phyloP scores from a whole-genome alignment of 2,113 vertebrate species.

The Chionis minor region DNA sequence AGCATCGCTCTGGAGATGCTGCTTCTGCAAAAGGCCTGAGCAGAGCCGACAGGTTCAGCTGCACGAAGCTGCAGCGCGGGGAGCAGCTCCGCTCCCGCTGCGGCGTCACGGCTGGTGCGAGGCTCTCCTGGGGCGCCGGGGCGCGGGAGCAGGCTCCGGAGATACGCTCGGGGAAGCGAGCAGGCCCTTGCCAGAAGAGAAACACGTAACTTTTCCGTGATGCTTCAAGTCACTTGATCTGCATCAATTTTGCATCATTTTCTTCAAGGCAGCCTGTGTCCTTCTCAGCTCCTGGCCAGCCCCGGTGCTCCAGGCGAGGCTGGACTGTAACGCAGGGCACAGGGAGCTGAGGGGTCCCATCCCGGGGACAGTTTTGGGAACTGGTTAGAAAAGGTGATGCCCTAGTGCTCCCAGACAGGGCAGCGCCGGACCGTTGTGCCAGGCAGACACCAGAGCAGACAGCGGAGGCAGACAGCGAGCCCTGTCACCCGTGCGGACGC shows the following conservation, averaged over 20 bases:
- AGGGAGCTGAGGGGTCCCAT: neutral
- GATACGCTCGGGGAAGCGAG: neutral
- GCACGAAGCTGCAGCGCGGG: neutral
- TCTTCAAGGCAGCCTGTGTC: neutral
- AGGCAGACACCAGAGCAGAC: neutral
- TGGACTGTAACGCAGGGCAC: neutral
- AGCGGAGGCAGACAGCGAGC: neutral
- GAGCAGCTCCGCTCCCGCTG: neutral
- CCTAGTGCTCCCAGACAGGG: neutral
- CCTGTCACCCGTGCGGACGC: accelerated
- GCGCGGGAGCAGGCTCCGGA: neutral
- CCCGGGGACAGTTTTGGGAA: neutral
- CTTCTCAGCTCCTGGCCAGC: accelerated
- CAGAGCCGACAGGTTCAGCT: neutral
- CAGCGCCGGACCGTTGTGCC: neutral
- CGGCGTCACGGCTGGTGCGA: accelerated
- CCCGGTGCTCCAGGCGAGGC: accelerated
- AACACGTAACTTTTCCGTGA: neutral
- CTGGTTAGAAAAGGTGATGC: neutral
- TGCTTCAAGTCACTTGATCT: neutral
- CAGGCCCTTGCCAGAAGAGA: neutral
- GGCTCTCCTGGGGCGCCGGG: accelerated
- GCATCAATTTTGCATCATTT: neutral
- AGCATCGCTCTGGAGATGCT: neutral
- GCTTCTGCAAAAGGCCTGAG: neutral